Evolutionary conservation across 2,888 invertebrate genomes (phyloP), one percentile per base, ranked within the genome.

Genomic region (Diachrysia chrysitis): DNA sequence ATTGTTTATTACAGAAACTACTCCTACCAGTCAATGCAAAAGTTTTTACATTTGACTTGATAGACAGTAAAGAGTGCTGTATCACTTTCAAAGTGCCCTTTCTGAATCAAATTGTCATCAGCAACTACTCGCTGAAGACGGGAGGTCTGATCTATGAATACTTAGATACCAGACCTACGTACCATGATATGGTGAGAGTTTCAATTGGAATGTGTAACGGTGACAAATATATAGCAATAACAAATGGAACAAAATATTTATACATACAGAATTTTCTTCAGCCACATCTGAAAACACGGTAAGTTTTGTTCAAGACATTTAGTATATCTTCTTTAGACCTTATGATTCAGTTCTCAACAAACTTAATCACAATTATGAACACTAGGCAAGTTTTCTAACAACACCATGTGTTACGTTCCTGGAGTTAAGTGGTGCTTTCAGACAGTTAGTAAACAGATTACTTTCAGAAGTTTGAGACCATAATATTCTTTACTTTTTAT

Each of bases 201-300:
- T 87, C 94, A 0, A 68, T 95, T n/a, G 95, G 95, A 9, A 87
- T 87, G 83, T 92, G 88, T 66, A 85, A 92, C 58, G 89, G 90
- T 25, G 90, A 93, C 19, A 87, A 85, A 80, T 93, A 90, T 89
- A 95, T 91, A 54, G 95, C 94, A 14, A 81, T 95, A 21, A 84
- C 86, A 23, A 94, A 95, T 85, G 95, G 93, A 37, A 90, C 92
- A 0, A 89, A 87, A 74, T 82, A 64, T 60, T 76, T 95, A 23
- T 90, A 83, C 61, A 86, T 95, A 48, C 95, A 94, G 77, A 93
- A 94, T 79, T 78, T 95, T 58, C 76, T 86, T 14, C 84, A 91
- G 64, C 91, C 92, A 46, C 89, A 92, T 81, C 37, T 90, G 9
- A 86, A 71, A 68, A 79, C 87, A 65, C 77, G 84, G 93, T 93